Evolutionary conservation across 2,797 vertebrate species (phyloP), one percentile per base, ranked within the genome.

Genomic region (Falco rusticolus): DNA sequence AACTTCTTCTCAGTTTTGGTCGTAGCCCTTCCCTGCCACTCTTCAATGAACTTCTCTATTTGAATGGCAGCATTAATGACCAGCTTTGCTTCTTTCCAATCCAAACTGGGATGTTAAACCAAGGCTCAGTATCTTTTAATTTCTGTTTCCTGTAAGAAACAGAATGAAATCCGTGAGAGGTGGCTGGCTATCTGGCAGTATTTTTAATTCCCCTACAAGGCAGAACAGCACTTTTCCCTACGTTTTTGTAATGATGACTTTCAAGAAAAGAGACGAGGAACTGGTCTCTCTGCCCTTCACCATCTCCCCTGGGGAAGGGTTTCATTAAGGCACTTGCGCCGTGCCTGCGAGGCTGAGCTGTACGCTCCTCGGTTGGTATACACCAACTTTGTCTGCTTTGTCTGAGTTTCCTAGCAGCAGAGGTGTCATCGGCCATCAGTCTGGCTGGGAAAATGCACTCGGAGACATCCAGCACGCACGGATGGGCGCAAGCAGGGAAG

Each of bases 291-390:
- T 60, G 66, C 31, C 31, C 11, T 31, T 65, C 31, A 37, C 53
- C 16, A 7, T 11, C 69, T 47, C 41, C 16, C 1, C 0, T 17
- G 34, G 33, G 37, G 26, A 51, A 82, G 25, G 25, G 47, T 87
- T 82, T 33, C 24, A 10, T 24, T 64, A 8, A 34, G 13, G 51
- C 28, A 4, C n/a, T 59, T 34, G 31, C 11, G 25, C 21, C 0
- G 2, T 2, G 1, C 12, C 65, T 4, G 19, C 0, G 0, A 50
- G 68, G 21, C 64, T 33, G 80, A 65, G 47, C 71, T 47, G 56
- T 25, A 7, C 4, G 33, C 19, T 65, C 25, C 78, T 68, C 61
- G 13, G 28, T 8, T 43, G 41, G 22, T 16, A n/a, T 2, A 2
- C 11, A 7, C 9, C 9, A 18, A 26, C 13, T 3, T 22, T 39